These are phyloP conservation scores for Hippotragus niger DNA, from an alignment of 2,113 vertebrate species.

Conservation along the genomic window DNA sequence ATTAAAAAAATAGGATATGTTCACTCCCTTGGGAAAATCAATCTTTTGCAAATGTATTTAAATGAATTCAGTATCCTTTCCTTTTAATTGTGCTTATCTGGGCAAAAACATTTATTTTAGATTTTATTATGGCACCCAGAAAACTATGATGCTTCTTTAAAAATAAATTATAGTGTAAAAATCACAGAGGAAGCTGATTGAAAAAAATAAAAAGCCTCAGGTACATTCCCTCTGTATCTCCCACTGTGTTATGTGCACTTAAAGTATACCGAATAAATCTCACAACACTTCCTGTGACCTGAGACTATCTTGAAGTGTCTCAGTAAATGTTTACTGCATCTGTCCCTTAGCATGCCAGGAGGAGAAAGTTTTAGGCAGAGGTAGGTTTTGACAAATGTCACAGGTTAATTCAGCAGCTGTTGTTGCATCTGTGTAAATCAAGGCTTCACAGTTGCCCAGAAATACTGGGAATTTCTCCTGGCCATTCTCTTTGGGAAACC, in stretches of 20 bases:
- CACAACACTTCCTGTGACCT: conserved; percentile 75
- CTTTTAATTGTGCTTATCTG: conserved; percentile 71
- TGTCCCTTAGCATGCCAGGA: conserved; percentile 48
- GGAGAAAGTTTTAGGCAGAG: conserved; percentile 23
- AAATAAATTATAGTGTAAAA: conserved; percentile 81
- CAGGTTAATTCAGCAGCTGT: conserved; percentile 39
- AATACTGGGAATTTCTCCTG: neutral
- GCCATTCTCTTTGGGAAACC: conserved; percentile 13
- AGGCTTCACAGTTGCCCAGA: neutral
- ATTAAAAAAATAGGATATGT: conserved; percentile 76
- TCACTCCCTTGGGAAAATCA: conserved; percentile 73
- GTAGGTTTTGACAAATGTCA: conserved; percentile 46
- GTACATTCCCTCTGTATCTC: conserved; percentile 67
- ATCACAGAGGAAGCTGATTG: conserved; percentile 73
- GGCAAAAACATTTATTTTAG: conserved; percentile 72
- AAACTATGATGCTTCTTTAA: conserved; percentile 77
- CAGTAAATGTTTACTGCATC: conserved; percentile 71
- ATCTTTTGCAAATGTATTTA: conserved; percentile 80
- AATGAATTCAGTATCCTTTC: conserved; percentile 82
- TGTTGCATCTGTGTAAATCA: neutral
- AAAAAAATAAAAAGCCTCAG: conserved; percentile 68
- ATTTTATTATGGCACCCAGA: conserved; percentile 71
- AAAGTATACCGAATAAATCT: conserved; percentile 77
- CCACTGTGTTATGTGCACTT: conserved; percentile 75
- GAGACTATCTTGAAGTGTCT: conserved; percentile 66